Conservation (phyloP, 2,888 invertebrate species). For the Parnassius mnemosyne region DNA sequence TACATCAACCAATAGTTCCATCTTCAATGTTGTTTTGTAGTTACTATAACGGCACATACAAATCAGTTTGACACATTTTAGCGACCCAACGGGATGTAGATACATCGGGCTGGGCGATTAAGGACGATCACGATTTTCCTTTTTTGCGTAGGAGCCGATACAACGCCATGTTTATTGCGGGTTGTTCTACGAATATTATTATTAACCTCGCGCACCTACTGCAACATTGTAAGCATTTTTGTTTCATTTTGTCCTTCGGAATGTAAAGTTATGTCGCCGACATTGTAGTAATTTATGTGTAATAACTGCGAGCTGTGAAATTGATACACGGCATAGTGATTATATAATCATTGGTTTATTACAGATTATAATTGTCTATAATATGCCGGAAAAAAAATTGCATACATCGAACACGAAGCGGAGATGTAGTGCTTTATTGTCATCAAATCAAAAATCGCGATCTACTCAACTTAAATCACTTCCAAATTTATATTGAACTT, state of each 20-base stretch:
- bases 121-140: slow-evolving; percentile 48
- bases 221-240: slow-evolving; percentile 13
- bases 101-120: slow-evolving; percentile 41
- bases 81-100: slow-evolving; percentile 36
- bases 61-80: slow-evolving; percentile 41
- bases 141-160: slow-evolving; percentile 43
- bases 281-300: slow-evolving; percentile 5
- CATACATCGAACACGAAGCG: too few species aligned
- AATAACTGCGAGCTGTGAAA: background rate
- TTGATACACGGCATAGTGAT: background rate
- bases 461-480: too few species aligned
- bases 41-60: too few species aligned
- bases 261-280: slow-evolving; percentile 13
- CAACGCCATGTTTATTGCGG: slow-evolving; percentile 32
- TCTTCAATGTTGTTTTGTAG: too few species aligned
- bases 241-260: slow-evolving; percentile 6
- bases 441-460: too few species aligned
- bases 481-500: too few species aligned
- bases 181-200: slow-evolving; percentile 38
- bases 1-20: too few species aligned
- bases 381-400: too few species aligned
- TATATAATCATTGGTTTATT: background rate
- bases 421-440: too few species aligned
- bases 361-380: background rate
- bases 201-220: slow-evolving; percentile 32